These are phyloP conservation scores for Eumaeus atala DNA, from an alignment of 1,140 invertebrate genomes.

Conservation along the genomic window DNA sequence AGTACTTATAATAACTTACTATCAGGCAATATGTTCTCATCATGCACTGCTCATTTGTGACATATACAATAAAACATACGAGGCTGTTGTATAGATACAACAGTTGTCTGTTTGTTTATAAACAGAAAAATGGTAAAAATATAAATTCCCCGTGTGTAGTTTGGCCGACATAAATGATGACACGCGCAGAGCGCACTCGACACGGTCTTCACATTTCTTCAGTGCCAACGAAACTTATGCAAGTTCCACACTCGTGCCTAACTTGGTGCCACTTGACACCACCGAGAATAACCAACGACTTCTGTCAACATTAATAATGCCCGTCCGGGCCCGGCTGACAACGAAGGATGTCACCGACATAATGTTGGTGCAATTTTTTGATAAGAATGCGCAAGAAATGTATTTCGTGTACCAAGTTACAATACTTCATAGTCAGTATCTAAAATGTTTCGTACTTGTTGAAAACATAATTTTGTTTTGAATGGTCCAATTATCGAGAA, in stretches of 20 bases:
- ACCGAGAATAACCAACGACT: constrained; percentile 22
- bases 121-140: not conserved
- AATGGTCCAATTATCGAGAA: too few species aligned
- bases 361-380: constrained; percentile 16
- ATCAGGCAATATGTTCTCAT: too few species aligned
- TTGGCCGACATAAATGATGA: constrained; percentile 24
- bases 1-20: too few species aligned
- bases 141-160: constrained; percentile 12
- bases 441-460: too few species aligned
- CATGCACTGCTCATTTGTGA: too few species aligned
- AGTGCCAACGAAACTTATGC: constrained; percentile 25
- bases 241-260: constrained; percentile 28
- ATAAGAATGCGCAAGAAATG: not conserved
- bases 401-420: not conserved
- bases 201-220: constrained; percentile 26
- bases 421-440: too few species aligned
- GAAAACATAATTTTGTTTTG: too few species aligned
- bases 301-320: constrained; percentile 29
- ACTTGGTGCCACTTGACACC: constrained; percentile 27
- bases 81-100: too few species aligned
- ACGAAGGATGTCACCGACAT: constrained; percentile 20
- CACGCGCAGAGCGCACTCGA: constrained; percentile 21
- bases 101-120: too few species aligned
- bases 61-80: too few species aligned
- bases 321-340: constrained; percentile 19